Percentiles rank a stretch among this genome's conserved stretches.
phyloP scores from a whole-genome alignment of 2,888 invertebrate species.

The Copidosoma aretas region DNA sequence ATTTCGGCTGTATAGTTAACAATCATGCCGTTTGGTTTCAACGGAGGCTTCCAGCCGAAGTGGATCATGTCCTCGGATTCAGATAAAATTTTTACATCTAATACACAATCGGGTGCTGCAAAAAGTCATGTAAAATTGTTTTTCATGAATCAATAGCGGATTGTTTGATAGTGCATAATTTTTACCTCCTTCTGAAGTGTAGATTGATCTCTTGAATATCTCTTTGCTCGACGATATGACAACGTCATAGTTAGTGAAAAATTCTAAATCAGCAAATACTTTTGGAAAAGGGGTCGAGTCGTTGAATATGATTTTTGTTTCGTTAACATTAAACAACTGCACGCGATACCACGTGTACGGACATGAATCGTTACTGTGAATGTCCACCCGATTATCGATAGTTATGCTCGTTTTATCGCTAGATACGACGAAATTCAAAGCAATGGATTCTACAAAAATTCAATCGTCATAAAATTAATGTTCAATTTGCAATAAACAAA shows the following conservation, averaged over 20 bases:
- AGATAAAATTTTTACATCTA: conserved; percentile 5
- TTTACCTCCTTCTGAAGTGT: conserved; percentile 46
- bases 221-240: conserved; percentile 9
- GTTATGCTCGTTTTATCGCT: conserved; percentile 37
- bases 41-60: conserved; percentile 45
- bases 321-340: conserved; percentile 8
- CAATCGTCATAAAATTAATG: too few relatives aligned
- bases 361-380: conserved; percentile 39
- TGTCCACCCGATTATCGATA: conserved; percentile 18
- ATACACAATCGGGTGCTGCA: conserved; percentile 43
- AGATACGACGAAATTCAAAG: conserved; percentile 21
- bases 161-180: background rate
- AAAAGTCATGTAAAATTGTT: background rate
- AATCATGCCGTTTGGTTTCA: conserved; percentile 35
- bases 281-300: conserved; percentile 32
- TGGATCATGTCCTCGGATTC: background rate
- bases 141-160: too few relatives aligned
- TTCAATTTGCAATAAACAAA: background rate
- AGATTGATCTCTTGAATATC: conserved; percentile 25
- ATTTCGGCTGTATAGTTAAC: conserved; percentile 40
- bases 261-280: conserved; percentile 26
- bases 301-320: background rate
- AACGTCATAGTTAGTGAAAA: conserved; percentile 23
- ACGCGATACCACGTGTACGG: conserved; percentile 45
- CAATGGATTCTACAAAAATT: conserved; percentile 11